Percentiles rank a stretch among this genome's conserved stretches.
Conservation (phyloP, 1,140 invertebrate genomes). For the Argopecten irradians region DNA sequence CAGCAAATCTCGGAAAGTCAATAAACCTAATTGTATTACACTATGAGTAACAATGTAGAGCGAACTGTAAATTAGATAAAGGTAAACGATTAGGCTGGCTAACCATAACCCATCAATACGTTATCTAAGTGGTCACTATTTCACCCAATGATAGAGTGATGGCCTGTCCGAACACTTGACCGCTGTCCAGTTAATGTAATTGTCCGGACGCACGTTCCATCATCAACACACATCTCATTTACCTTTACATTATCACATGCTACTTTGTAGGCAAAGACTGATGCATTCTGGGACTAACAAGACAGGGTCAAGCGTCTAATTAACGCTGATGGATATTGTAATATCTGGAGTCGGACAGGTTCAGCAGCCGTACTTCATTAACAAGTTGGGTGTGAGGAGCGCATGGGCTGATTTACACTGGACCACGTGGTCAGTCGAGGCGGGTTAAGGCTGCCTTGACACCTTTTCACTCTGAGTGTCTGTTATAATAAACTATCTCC, state of each 20-base stretch:
- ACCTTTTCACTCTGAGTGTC: neutral
- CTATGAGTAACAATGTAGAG: neutral
- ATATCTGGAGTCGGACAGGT: neutral
- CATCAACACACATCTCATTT: neutral
- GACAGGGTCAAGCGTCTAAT: conserved; percentile 6
- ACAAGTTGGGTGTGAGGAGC: neutral
- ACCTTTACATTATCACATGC: conserved; percentile 15
- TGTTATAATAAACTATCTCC: neutral
- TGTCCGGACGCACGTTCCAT: neutral
- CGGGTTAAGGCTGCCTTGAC: neutral
- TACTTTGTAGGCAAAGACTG: conserved; percentile 13
- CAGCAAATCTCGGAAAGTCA: neutral
- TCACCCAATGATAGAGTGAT: neutral
- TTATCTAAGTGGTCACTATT: neutral
- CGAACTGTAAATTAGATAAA: neutral
- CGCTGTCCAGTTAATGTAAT: neutral
- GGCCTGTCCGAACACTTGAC: neutral
- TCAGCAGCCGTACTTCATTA: conserved; percentile 6
- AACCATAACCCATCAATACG: neutral
- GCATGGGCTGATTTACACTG: neutral
- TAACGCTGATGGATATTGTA: conserved; percentile 11
- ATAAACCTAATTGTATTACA: neutral
- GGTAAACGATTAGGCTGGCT: neutral
- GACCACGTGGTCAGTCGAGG: neutral
- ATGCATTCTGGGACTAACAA: conserved; percentile 21